These are phyloP conservation scores for Harmothoe impar DNA, from an alignment of 2,888 invertebrate species.

Conservation along the genomic window DNA sequence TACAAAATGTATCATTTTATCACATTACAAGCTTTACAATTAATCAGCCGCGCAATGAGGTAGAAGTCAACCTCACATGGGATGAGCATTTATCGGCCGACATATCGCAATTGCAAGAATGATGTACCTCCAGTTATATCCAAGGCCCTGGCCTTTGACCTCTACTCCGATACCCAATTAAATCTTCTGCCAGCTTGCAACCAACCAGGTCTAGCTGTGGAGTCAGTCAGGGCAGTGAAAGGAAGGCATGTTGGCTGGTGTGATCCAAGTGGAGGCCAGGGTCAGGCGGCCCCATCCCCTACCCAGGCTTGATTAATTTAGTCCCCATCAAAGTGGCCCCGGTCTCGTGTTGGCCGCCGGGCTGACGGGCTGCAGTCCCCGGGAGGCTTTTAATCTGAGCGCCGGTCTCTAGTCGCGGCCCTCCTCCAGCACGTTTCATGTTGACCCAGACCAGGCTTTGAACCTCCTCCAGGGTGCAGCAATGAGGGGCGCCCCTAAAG, in stretches of 20 bases:
- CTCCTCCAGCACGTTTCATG: background rate
- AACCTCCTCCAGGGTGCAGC: background rate
- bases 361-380: background rate
- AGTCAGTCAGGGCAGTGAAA: too few relatives aligned
- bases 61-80: too few relatives aligned
- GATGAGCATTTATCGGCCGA: too few relatives aligned
- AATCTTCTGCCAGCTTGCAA: too few relatives aligned
- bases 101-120: too few relatives aligned
- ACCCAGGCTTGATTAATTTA: conserved; percentile 14
- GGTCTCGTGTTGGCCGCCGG: background rate
- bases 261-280: background rate
- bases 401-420: background rate
- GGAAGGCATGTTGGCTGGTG: background rate
- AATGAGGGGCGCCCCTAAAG: background rate
- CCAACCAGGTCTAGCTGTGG: too few relatives aligned
- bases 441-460: conserved; percentile 24
- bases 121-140: too few relatives aligned
- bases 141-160: too few relatives aligned
- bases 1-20: too few relatives aligned
- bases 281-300: background rate
- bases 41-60: too few relatives aligned
- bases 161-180: too few relatives aligned
- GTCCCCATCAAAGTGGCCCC: conserved; percentile 11
- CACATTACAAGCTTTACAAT: too few relatives aligned
- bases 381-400: background rate